Conservation (phyloP, 2,888 invertebrate species). For the Agrilus biguttatus region DNA sequence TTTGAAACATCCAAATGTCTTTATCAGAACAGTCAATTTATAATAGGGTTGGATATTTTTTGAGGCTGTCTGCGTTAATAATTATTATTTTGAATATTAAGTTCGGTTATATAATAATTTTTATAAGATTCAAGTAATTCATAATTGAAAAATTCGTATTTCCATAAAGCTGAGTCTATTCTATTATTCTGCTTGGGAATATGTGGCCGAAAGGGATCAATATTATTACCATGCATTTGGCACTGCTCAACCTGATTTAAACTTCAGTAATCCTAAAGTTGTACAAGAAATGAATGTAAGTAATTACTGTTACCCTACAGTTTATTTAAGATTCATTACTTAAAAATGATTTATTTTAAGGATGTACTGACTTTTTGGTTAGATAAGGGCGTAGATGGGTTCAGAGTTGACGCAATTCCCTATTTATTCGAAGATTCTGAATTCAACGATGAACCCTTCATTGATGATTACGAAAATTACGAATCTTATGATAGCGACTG, state of each 20-base stretch:
- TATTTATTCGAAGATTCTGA: constrained; percentile 28
- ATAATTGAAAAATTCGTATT: too few relatives aligned
- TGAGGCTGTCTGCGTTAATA: too few relatives aligned
- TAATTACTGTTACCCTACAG: too few relatives aligned
- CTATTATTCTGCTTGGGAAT: constrained; percentile 16
- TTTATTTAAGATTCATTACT: constrained; percentile 39
- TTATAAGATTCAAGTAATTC: too few relatives aligned
- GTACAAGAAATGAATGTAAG: constrained; percentile 44
- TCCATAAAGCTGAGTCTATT: constrained; percentile 17
- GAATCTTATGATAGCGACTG: constrained; percentile 41
- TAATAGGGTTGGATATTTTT: too few relatives aligned
- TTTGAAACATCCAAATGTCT: too few relatives aligned
- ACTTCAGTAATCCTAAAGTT: constrained; percentile 55
- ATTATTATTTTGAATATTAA: too few relatives aligned
- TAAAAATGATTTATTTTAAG: constrained; percentile 36
- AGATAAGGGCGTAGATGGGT: constrained; percentile 69
- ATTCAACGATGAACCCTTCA: constrained; percentile 28
- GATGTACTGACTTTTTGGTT: constrained; percentile 60
- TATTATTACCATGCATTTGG: constrained; percentile 69
- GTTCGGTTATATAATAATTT: too few relatives aligned
- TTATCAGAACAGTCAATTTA: too few relatives aligned
- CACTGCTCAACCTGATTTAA: constrained; percentile 64
- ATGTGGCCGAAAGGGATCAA: constrained; percentile 41
- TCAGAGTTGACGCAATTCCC: constrained; percentile 66
- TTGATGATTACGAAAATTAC: constrained; percentile 13